Percentiles rank a stretch among this genome's conserved stretches.
These are phyloP conservation scores for Coleophora flavipennella DNA, from an alignment of 2,888 invertebrate species.

Conservation along the genomic window DNA sequence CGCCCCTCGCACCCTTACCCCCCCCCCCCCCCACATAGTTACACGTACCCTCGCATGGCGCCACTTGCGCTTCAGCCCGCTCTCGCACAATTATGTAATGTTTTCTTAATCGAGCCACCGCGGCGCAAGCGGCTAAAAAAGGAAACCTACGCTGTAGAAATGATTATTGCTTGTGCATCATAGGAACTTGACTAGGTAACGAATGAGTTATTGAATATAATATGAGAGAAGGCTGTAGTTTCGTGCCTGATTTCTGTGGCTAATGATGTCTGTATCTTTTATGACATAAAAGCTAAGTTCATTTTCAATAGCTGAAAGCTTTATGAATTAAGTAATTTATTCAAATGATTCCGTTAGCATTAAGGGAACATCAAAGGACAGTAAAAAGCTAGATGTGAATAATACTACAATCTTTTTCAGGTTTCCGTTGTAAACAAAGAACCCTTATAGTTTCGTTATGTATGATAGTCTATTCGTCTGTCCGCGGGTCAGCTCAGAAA, in stretches of 20 bases:
- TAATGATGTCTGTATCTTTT: conserved; percentile 3
- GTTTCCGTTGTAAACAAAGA: too few relatives aligned
- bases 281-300: not conserved
- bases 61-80: conserved; percentile 60
- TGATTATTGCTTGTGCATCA: conserved; percentile 30
- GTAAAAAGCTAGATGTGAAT: conserved; percentile 32
- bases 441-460: too few relatives aligned
- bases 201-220: conserved; percentile 22
- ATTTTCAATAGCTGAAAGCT: not conserved
- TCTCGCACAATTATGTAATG: conserved; percentile 67
- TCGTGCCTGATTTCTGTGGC: conserved; percentile 1
- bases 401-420: conserved; percentile 7
- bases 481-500: too few relatives aligned
- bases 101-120: conserved; percentile 65
- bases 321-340: not conserved
- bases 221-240: conserved; percentile 18
- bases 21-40: conserved; percentile 55
- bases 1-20: conserved; percentile 45
- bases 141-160: conserved; percentile 31
- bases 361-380: conserved; percentile 9
- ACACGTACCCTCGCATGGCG: conserved; percentile 63
- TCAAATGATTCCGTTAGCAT: not conserved
- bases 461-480: too few relatives aligned
- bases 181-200: conserved; percentile 22
- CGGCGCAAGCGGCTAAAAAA: conserved; percentile 49